Percentiles rank a stretch among this genome's conserved stretches.
Conservation (phyloP, 2,797 vertebrate species). For the Tinamus major region DNA sequence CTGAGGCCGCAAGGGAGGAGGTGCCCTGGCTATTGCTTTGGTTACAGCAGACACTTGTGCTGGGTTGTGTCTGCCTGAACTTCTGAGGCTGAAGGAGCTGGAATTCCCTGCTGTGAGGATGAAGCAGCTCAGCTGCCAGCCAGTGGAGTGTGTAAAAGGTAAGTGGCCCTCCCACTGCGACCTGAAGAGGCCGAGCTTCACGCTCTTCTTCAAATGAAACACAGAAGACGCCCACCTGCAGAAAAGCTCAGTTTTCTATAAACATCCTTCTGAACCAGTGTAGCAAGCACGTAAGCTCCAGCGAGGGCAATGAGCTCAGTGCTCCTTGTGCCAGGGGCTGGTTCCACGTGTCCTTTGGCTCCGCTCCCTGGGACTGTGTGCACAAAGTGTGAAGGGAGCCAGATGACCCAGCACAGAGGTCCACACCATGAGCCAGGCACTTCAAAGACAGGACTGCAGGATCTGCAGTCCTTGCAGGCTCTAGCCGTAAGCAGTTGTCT, state of each 20-base stretch:
- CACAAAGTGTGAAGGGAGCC: not conserved
- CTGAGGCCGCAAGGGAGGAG: not conserved
- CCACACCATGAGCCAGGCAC: not conserved
- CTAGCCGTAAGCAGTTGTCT: not conserved
- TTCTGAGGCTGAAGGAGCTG: not conserved
- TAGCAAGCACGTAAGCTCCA: not conserved
- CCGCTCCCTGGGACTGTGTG: not conserved
- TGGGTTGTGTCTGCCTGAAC: not conserved
- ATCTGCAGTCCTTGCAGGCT: not conserved
- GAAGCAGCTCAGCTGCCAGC: not conserved
- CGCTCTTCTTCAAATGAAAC: not conserved
- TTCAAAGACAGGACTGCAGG: not conserved
- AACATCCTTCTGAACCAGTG: not conserved
- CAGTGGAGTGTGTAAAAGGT: not conserved
- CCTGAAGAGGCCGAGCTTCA: not conserved
- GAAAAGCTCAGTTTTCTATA: not conserved
- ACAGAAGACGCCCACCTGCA: not conserved
- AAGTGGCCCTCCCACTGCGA: not conserved
- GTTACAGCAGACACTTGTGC: not conserved
- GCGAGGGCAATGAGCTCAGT: fast-evolving
- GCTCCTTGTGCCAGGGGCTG: not conserved
- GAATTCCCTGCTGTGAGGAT: fast-evolving
- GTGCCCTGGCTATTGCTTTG: not conserved
- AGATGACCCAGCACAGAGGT: fast-evolving
- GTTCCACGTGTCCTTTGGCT: not conserved